Base-by-base conservation (phyloP, 2,113 vertebrate genomes). In the Spea bombifrons region DNA sequence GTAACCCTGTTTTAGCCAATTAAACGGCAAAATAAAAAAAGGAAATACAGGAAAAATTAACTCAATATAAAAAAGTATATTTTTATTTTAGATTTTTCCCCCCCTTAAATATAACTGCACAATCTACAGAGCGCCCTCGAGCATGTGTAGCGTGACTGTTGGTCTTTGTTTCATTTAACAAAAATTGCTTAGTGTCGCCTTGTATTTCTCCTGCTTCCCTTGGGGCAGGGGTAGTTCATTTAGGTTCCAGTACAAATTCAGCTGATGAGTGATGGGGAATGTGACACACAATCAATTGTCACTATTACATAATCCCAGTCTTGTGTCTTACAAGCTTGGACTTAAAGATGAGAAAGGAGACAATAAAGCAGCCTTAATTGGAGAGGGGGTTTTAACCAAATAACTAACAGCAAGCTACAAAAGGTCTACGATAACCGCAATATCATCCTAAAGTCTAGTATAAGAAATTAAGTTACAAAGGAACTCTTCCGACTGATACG, bases 241-340 rank as follows among this genome's bases (percentile, higher is more conserved):
- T 73, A 80, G 70, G 77, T 73, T 80, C 64, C 77, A 67, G 63
- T 59, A 49, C 70, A 80, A 59, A 73, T 73, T 80, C 71, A 80
- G 45, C 45, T 67, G 77, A 80, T 80, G 77, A 80, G 52, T 80
- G 71, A 80, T 80, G 77, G 77, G 71, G 70, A 67, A 68, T 73
- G 77, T 73, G 77, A 80, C 71, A 80, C 52, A 68, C 77, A 80
- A 73, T 73, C 71, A 73, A 73, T 80, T 80, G 77, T 73, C 77
- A 67, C 71, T 71, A 80, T 80, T 80, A 80, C 64, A 80, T 80
- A 80, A 73, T 73, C 63, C 71, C 48, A 80, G 70, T 59, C 71
- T 73, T 66, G 52, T n/a, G 50, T 73, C 44, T 80, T 46, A 57
- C 30, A 66, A 49, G 43, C 64, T 73, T 66, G 71, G 55, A 66